These are phyloP conservation scores for Drosophila pseudotalamancana DNA, from an alignment of 2,888 invertebrate species.

Conservation along the genomic window DNA sequence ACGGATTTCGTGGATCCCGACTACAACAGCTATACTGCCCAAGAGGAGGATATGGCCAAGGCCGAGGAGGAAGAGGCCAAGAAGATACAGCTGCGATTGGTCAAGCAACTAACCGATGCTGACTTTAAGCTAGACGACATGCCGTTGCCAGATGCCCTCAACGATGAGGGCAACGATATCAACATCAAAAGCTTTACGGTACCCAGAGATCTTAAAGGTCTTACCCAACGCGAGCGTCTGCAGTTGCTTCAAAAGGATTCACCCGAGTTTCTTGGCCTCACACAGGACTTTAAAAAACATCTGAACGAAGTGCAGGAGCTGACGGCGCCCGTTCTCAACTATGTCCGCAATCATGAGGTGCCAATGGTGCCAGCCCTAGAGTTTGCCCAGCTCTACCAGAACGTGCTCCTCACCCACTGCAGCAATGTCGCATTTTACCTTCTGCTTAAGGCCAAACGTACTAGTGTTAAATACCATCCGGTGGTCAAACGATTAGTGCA, in stretches of 20 bases:
- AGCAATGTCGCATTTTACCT: conserved; percentile 94
- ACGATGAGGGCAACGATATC: not conserved
- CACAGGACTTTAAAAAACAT: conserved; percentile 91
- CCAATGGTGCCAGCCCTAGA: conserved; percentile 88
- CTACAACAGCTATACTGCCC: conserved; percentile 85
- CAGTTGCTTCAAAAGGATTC: conserved; percentile 93
- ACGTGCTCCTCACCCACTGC: conserved; percentile 91
- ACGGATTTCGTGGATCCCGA: conserved; percentile 96
- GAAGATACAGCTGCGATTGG: conserved; percentile 90
- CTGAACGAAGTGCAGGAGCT: conserved; percentile 88
- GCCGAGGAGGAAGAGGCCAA: conserved; percentile 93
- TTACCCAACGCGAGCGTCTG: conserved; percentile 90
- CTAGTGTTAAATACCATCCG: conserved; percentile 93
- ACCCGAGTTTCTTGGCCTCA: conserved; percentile 92
- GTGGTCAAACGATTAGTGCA: conserved; percentile 93
- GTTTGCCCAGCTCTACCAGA: conserved; percentile 89
- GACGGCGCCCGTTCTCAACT: conserved; percentile 88
- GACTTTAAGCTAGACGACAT: conserved; percentile 86
- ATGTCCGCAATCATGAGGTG: conserved; percentile 87
- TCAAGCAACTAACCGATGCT: conserved; percentile 91
- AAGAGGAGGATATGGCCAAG: conserved; percentile 90
- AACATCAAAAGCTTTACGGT: conserved; percentile 84
- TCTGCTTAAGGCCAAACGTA: conserved; percentile 91
- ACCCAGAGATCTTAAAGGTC: conserved; percentile 90
- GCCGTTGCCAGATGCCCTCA: not conserved